Evolutionary conservation across 2,888 invertebrate genomes (phyloP), one percentile per base, ranked within the genome.

Genomic region (Biston betularia): DNA sequence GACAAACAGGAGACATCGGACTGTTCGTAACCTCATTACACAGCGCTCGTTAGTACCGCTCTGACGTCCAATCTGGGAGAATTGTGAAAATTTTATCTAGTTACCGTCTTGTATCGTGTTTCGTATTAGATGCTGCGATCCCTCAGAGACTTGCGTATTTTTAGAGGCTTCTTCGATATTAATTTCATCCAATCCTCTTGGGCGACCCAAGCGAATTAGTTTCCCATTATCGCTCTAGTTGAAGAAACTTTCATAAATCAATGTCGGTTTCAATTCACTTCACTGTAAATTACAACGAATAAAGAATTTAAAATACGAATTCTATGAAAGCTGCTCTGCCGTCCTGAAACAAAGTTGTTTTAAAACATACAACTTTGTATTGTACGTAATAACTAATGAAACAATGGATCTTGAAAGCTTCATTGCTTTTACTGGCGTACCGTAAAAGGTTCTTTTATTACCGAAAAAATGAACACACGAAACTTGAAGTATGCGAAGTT

Each of bases 1-100:
- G 80, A 85, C 85, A 85, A 86, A 83, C 79, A 82, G 77, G 74
- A 74, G 80, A 78, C 81, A 78, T 79, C 72, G 72, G 75, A 72
- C 80, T 76, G 77, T 70, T 75, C 70, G 72, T 85, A 83, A 86
- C 81, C 65, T 79, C 79, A 83, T 86, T 84, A 83, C 74, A 77
- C 73, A 72, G 72, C 69, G 75, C 80, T 81, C 77, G 81, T 81
- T 84, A 80, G 80, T 73, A 71, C 74, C 75, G 71, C 70, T 76
- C 72, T 78, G 77, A 78, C 71, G 74, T 76, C 52, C 74, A 79
- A 78, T 80, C 75, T 71, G 68, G 49, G 73, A 50, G 72, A 72
- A 80, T 82, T 78, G 76, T 74, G 78, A 77, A 79, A 73, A 70
- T 75, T 76, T 76, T 65, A 68, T 68, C 54, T 68, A 76, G 70